Evolutionary conservation across 2,888 invertebrate species (phyloP).

Genomic region (Pogonocherus hispidulus): DNA sequence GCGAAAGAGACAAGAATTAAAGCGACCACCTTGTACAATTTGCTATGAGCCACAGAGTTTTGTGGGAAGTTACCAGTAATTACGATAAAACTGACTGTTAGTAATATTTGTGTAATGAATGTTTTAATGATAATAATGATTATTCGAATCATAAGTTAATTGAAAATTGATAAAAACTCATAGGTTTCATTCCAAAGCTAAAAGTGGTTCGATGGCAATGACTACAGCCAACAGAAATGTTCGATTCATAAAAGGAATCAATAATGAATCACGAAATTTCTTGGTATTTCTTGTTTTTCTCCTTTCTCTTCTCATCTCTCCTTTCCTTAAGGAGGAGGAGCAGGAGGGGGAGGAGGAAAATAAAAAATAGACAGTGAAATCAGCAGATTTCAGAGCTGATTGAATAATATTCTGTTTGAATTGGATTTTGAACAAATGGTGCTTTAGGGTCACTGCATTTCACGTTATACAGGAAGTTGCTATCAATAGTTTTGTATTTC

Average conservation of each 20-base stretch:
- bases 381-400: no score
- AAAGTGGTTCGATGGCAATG: background rate
- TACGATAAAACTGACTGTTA: constrained; percentile 5
- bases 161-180: background rate
- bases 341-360: no score
- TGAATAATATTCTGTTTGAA: no score
- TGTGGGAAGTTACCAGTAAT: constrained; percentile 7
- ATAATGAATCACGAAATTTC: no score
- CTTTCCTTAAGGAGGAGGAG: no score
- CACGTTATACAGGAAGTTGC: no score
- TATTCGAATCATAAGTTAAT: background rate
- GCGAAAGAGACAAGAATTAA: background rate
- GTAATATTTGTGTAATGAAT: constrained; percentile 26
- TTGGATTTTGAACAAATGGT: no score
- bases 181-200: background rate
- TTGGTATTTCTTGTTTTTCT: no score
- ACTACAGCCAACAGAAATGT: background rate
- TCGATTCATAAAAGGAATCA: background rate
- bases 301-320: no score
- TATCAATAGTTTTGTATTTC: no score
- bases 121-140: constrained; percentile 24
- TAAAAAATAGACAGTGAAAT: no score
- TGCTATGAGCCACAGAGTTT: background rate
- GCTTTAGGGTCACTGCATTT: no score
- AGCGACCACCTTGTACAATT: background rate